phyloP scores from a whole-genome alignment of 2,888 invertebrate species.

The Petrolisthes cinctipes region DNA sequence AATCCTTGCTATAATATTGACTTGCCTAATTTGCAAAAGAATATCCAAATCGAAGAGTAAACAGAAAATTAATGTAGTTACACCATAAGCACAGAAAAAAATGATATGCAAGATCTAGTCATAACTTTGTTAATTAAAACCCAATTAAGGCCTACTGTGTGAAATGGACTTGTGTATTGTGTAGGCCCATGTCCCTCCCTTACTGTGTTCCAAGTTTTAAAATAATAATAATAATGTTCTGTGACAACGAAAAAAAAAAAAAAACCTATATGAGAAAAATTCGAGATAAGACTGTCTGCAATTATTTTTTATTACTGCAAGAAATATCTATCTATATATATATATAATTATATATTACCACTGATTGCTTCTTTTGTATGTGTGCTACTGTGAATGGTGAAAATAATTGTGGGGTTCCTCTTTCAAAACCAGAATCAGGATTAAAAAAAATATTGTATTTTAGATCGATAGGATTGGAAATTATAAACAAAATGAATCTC shows the following conservation, averaged over 20 bases:
- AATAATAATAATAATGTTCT: not conserved
- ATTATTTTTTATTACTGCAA: conserved; percentile 42
- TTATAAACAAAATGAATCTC: not conserved
- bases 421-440: not conserved
- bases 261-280: not conserved
- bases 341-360: conserved; percentile 11
- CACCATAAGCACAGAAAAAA: too few species aligned
- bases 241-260: conserved; percentile 8
- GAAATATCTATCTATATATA: conserved; percentile 27
- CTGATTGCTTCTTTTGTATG: conserved; percentile 48
- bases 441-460: conserved; percentile 13
- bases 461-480: not conserved
- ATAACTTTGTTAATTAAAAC: too few species aligned
- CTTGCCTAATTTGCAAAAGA: too few species aligned
- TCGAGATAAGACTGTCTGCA: not conserved
- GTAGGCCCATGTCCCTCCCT: conserved; percentile 13
- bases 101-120: too few species aligned
- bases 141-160: too few species aligned
- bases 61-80: too few species aligned
- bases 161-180: not conserved
- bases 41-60: too few species aligned
- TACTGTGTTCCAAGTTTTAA: conserved; percentile 2
- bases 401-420: conserved; percentile 13
- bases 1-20: too few species aligned
- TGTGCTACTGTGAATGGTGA: conserved; percentile 15